Base-by-base conservation (phyloP, 2,888 invertebrate genomes). In the Drosophila recens region DNA sequence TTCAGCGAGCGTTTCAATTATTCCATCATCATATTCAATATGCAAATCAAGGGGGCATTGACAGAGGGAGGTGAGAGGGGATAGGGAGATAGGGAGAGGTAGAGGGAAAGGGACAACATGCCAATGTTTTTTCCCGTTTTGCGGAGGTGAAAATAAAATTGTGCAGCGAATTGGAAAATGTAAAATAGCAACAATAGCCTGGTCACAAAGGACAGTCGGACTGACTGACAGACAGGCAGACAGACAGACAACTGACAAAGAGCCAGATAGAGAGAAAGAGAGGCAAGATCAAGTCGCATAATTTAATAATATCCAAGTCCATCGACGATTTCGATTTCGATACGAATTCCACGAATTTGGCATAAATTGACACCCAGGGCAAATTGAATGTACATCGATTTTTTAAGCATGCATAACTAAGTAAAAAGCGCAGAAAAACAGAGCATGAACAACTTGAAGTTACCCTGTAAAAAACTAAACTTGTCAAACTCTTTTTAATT, bases 1-100 rank as follows among this genome's bases (percentile, higher is more conserved):
- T 0, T n/a, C 42, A 62, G 42, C 58, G 54, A 64, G 43, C 58
- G 51, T 56, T 74, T 85, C 72, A 85, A 82, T 80, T 75, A 82
- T 79, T 84, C 76, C 76, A 79, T 82, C 79, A 69, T 87, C 77
- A 82, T 82, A 82, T 84, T 75, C 87, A 77, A 70, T 79, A 87
- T 87, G 82, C 84, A 81, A 83, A 83, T 84, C 42, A 13, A 27
- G n/a, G 30, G 65, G 77, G 17, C 52, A 56, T 23, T 46, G 36
- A n/a, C 45, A 17, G 30, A 23, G 23, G 57, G 56, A 13, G 49
- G 23, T 30, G 54, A 11, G 15, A n/a, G 36, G 17, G 0, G 6
- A 11, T 4, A 30, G 11, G 17, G 0, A 3, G 1, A 13, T 23
- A 17, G 15, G 45, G 15, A 11, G 13, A 17, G 15, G 45, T 11